Evolutionary conservation across 2,113 vertebrate genomes (phyloP), one percentile per base, ranked within the genome.

Genomic region (Lycaon pictus): DNA sequence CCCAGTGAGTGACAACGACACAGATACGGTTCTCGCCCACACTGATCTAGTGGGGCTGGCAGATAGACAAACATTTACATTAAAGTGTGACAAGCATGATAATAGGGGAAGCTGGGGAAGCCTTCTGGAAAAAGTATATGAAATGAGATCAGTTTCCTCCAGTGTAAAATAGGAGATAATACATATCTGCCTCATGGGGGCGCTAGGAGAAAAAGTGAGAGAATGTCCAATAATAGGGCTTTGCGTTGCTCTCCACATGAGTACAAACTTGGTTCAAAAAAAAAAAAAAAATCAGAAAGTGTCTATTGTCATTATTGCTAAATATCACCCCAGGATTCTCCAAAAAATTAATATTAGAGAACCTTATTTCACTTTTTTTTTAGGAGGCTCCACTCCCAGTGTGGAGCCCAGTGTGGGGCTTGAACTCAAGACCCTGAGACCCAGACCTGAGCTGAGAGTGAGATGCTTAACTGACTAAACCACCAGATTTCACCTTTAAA

Each of bases 281-380:
- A 35, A 35, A 32, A 35, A 35, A 35, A 29, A 58, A 27, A 97
- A 81, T 79, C 35, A 43, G 56, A 83, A 89, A 62, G 25, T 20
- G 72, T 63, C 35, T 94, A 43, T 62, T 89, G 32, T 55, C 37
- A 92, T 94, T 65, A 95, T 94, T 81, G 32, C 91, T 89, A 87
- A 91, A 23, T 89, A 81, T 8, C 20, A 65, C 37, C 25, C 60
- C 67, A 35, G 37, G 71, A 92, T 43, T 94, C 53, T 77, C 6
- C 19, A 53, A 92, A 35, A 93, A 93, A 92, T 95, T 92, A 85
- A 37, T 85, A 79, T 48, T 87, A 94, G 37, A 77, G 51, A 81
- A 69, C 12, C 3, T 27, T 65, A 95, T 76, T 90, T 81, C 63
- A 92, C 67, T 83, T 90, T 62, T 20, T 69, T 16, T 65, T 65